Evolutionary conservation across 2,888 invertebrate genomes (phyloP).

Genomic region (Itoplectis maculator): DNA sequence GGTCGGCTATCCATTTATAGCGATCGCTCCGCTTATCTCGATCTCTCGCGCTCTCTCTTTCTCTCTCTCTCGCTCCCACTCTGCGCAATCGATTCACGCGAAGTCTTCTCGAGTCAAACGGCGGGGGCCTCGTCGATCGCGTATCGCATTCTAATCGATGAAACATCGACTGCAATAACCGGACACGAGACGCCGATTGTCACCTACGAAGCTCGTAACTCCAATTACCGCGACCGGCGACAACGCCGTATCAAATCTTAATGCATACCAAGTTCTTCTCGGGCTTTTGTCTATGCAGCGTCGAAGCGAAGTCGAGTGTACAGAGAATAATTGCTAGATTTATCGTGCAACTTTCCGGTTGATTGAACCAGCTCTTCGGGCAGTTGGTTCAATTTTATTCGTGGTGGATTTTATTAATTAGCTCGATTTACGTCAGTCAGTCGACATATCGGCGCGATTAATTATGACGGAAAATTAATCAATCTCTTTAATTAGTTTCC

Average conservation of each 20-base stretch:
- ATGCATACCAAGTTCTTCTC: conserved; percentile 4
- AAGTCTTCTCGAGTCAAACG: conserved; percentile 27
- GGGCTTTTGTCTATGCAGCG: not conserved
- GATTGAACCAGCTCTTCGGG: too few relatives aligned
- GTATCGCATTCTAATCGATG: conserved; percentile 55
- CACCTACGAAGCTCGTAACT: conserved; percentile 24
- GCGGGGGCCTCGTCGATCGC: conserved; percentile 31
- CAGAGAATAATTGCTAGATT: not conserved
- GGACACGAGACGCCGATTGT: conserved; percentile 34
- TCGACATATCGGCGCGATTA: too few relatives aligned
- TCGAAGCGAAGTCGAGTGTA: not conserved
- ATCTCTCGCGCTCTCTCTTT: conserved; percentile 28
- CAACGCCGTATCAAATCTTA: conserved; percentile 1
- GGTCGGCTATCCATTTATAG: conserved; percentile 53
- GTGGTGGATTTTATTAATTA: too few relatives aligned
- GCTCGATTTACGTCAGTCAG: too few relatives aligned
- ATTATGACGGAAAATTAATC: too few relatives aligned
- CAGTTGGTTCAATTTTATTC: not conserved
- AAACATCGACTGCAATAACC: conserved; percentile 38
- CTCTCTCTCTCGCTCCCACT: conserved; percentile 46
- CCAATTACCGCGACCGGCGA: conserved; percentile 38
- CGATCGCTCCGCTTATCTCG: conserved; percentile 45
- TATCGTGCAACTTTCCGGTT: not conserved
- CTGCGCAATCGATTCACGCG: conserved; percentile 63
- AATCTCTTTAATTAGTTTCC: too few relatives aligned